Base-by-base conservation (phyloP, 2,797 vertebrate genomes). In the Smutsia temminckii region DNA sequence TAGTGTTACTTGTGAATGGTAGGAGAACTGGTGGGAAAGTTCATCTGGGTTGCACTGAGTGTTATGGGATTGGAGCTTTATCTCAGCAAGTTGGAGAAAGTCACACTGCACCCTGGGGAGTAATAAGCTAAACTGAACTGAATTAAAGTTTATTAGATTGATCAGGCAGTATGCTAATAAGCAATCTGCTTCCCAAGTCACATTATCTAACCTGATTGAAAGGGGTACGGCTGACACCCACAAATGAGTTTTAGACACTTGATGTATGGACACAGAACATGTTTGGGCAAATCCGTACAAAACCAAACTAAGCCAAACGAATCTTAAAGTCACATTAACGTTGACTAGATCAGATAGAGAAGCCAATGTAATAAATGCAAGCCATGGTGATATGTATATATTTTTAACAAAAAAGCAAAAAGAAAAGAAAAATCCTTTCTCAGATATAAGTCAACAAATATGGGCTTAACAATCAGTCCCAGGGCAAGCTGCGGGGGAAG, bases 61-160 rank as follows among this genome's bases (percentile, higher is more conserved):
- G 13, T 42, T 37, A 11, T 57, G 25, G 78, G 69, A 91, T 71
- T 29, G 83, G 78, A 75, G 57, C 23, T 95, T 93, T 87, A 88
- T 59, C 53, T 93, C 87, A 96, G 94, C 74, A 95, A 92, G 78
- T 85, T 93, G 32, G 55, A 95, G 88, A 87, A 96, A 96, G 79
- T 91, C 75, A 84, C 72, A 85, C 53, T 89, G 79, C 1, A 69
- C 93, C 74, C 86, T 79, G 51, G 79, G 91, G 91, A 96, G 37
- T 46, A 77, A 91, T 85, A 95, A 86, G 64, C 88, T 95, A 97
- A 96, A 95, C 6, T 6, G 69, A 97, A 95, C 79, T 95, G 78
- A 95, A 96, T 97, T 96, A 96, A 95, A 95, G 89, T 95, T 96
- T 93, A 95, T 96, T 96, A 95, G 89, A 94, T 34, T 95, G 96